Percentiles rank a stretch among this genome's conserved stretches.
These are phyloP conservation scores for Diplosoma virens DNA, from an alignment of 23 tunicate species.

Conservation along the genomic window DNA sequence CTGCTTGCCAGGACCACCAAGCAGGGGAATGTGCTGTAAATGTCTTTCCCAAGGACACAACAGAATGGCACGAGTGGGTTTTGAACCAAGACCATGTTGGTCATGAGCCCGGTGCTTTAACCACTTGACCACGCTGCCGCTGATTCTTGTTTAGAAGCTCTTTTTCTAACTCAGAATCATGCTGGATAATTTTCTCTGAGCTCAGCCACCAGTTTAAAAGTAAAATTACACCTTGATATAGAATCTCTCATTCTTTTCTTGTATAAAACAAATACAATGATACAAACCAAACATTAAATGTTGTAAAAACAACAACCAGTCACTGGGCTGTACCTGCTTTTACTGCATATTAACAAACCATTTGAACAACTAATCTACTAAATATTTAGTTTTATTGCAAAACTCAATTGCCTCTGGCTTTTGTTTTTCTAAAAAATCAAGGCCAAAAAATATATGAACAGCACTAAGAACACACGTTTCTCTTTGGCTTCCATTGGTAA, in stretches of 20 bases:
- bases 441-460: neutral
- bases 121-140: no score
- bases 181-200: neutral
- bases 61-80: no score
- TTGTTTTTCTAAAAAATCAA: neutral
- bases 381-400: neutral
- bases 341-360: no score
- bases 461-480: neutral
- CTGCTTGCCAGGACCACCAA: no score
- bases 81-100: no score
- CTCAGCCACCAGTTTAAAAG: neutral
- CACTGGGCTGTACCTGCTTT: no score
- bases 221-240: neutral
- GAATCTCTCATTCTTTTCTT: neutral
- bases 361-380: no score
- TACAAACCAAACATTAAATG: neutral
- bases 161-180: neutral
- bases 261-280: neutral
- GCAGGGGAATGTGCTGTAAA: no score
- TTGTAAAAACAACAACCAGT: neutral
- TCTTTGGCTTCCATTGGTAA: neutral
- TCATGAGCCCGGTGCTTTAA: no score
- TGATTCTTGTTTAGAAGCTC: neutral
- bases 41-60: no score
- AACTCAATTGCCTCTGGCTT: neutral